A percentile compares a stretch with the other conserved stretches of the same genome.
Conservation (phyloP, 2,888 invertebrate species). For the Drosophila neotestacea region DNA sequence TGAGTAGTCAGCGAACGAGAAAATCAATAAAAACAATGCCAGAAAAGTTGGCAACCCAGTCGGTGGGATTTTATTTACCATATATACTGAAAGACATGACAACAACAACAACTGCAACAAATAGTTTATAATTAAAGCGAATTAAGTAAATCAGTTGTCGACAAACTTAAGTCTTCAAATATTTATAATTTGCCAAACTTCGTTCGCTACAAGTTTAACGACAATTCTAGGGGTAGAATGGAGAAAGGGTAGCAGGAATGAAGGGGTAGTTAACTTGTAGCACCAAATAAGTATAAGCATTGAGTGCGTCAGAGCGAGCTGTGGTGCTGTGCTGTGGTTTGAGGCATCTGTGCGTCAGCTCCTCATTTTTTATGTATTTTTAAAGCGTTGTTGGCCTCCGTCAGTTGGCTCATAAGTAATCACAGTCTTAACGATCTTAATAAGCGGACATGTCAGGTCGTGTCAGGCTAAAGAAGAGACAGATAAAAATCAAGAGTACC, state of each 20-base stretch:
- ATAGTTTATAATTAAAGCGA: constrained; percentile 68
- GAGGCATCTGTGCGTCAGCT: constrained; percentile 38
- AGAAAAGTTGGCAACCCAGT: constrained; percentile 22
- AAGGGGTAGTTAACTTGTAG: constrained; percentile 1
- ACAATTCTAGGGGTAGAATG: constrained; percentile 9
- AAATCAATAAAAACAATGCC: constrained; percentile 68
- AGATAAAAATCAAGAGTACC: constrained; percentile 54
- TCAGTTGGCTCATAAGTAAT: constrained; percentile 55
- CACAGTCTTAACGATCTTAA: constrained; percentile 54
- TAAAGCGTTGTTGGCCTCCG: constrained; percentile 53
- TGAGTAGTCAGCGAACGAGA: constrained; percentile 28
- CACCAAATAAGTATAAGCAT: constrained; percentile 25
- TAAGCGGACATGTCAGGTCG: constrained; percentile 50
- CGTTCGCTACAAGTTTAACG: constrained; percentile 53
- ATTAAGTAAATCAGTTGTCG: constrained; percentile 68
- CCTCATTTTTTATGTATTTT: constrained; percentile 70
- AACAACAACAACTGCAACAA: constrained; percentile 32
- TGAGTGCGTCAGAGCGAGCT: constrained; percentile 51
- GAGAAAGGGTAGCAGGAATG: not conserved
- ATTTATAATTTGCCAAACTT: constrained; percentile 56
- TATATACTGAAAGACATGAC: constrained; percentile 37
- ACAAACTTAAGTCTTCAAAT: constrained; percentile 60
- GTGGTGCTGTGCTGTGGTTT: not conserved
- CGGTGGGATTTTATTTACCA: constrained; percentile 45
- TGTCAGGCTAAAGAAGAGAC: constrained; percentile 9